These are phyloP conservation scores for Sylvicapra grimmia DNA, from an alignment of 2,113 vertebrate species.

Conservation along the genomic window DNA sequence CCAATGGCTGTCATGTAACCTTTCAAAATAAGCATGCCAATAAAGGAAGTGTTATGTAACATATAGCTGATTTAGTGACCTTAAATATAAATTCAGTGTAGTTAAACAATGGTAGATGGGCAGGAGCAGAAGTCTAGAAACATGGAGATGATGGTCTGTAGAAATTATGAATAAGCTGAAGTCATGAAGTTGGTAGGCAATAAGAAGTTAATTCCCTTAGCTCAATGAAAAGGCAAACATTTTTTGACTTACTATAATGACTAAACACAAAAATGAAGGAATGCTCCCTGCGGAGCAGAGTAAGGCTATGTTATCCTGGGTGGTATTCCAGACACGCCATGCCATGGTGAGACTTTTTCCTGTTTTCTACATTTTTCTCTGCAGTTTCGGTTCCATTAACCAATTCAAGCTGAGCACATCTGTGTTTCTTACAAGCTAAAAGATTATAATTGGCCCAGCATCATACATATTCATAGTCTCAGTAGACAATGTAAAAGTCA, in stretches of 20 bases:
- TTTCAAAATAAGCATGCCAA: neutral
- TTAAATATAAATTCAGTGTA: neutral
- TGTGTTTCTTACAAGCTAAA: neutral
- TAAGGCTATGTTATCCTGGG: neutral
- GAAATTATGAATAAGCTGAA: neutral
- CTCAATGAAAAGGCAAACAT: neutral
- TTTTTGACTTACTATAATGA: neutral
- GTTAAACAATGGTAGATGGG: neutral
- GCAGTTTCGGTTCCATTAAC: neutral
- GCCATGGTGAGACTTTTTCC: neutral
- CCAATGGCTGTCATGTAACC: neutral
- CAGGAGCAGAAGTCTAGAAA: neutral
- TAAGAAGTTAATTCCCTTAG: neutral
- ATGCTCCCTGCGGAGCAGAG: accelerated
- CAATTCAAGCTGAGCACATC: neutral
- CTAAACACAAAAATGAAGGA: neutral
- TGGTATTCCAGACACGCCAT: neutral
- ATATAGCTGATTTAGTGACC: neutral
- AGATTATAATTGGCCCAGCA: too few relatives aligned
- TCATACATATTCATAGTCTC: neutral
- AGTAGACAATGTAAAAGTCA: neutral
- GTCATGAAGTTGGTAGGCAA: neutral
- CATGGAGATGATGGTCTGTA: neutral
- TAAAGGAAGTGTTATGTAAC: neutral
- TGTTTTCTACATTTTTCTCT: neutral